phyloP scores from a whole-genome alignment of 2,888 invertebrate genomes.

The Cephus runcator region DNA sequence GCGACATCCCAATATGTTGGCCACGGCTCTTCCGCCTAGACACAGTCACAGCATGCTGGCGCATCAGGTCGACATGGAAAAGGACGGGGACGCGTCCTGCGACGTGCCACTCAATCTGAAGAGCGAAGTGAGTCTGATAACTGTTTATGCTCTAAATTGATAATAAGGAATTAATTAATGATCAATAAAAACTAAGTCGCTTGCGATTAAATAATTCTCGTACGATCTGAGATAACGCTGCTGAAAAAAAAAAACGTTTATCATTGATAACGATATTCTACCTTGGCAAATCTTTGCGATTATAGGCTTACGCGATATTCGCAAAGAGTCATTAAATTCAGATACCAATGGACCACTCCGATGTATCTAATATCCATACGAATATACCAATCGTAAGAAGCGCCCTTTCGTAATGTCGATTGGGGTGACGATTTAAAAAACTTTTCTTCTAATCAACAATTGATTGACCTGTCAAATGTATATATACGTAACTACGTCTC shows the following conservation, averaged over 20 bases:
- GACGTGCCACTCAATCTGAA: slow-evolving; percentile 64
- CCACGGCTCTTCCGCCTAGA: slow-evolving; percentile 60
- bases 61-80: slow-evolving; percentile 59
- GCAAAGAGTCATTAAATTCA: not conserved
- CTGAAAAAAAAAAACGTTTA: not conserved
- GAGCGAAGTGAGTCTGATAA: slow-evolving; percentile 58
- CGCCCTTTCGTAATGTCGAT: slow-evolving; percentile 29
- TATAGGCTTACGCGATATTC: not conserved
- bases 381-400: not conserved
- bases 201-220: no score
- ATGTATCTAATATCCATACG: no score
- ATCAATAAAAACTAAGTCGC: no score
- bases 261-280: not conserved
- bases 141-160: not conserved
- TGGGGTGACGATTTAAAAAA: not conserved
- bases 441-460: slow-evolving; percentile 51
- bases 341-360: not conserved
- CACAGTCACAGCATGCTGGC: slow-evolving; percentile 62
- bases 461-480: slow-evolving; percentile 53
- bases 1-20: slow-evolving; percentile 60
- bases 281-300: not conserved
- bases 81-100: slow-evolving; percentile 59
- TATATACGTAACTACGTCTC: slow-evolving; percentile 34
- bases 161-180: not conserved
- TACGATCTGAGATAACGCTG: not conserved